phyloP scores from a whole-genome alignment of 1,140 invertebrate genomes.

The Drosophila miranda region DNA sequence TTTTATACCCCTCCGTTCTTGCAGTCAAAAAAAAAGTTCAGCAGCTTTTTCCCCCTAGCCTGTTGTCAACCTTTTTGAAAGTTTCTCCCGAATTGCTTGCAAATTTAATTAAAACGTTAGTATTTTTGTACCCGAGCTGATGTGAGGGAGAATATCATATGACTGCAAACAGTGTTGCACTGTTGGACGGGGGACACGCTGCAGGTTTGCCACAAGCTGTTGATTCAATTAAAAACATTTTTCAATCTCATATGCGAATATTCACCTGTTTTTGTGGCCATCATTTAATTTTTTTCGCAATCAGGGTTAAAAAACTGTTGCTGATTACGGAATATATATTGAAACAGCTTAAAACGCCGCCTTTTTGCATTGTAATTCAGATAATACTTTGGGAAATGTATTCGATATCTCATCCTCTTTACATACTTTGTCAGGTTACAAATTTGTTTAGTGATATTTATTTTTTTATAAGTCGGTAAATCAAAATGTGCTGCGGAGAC shows the following conservation, averaged over 20 bases:
- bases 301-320: too few species aligned
- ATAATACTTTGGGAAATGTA: too few species aligned
- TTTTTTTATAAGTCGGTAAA: too few species aligned
- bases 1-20: slow-evolving; percentile 24
- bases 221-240: slow-evolving; percentile 53
- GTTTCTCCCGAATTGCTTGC: slow-evolving; percentile 62
- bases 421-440: too few species aligned
- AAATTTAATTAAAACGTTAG: slow-evolving; percentile 78
- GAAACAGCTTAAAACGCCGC: too few species aligned
- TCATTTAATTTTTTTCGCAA: too few species aligned
- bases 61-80: slow-evolving; percentile 58
- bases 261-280: too few species aligned
- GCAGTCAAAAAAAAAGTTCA: slow-evolving; percentile 48
- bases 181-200: not conserved
- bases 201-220: slow-evolving; percentile 25
- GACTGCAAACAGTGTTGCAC: not conserved
- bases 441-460: too few species aligned
- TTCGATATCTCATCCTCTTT: too few species aligned
- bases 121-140: slow-evolving; percentile 42
- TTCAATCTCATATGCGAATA: slow-evolving; percentile 3
- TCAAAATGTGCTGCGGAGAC: too few species aligned
- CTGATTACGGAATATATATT: too few species aligned
- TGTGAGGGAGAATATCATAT: slow-evolving; percentile 6
- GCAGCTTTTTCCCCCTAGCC: not conserved
- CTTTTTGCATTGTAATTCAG: not conserved